Evolutionary conservation across 2,888 invertebrate genomes (phyloP).

Genomic region (Poecilus cupreus): DNA sequence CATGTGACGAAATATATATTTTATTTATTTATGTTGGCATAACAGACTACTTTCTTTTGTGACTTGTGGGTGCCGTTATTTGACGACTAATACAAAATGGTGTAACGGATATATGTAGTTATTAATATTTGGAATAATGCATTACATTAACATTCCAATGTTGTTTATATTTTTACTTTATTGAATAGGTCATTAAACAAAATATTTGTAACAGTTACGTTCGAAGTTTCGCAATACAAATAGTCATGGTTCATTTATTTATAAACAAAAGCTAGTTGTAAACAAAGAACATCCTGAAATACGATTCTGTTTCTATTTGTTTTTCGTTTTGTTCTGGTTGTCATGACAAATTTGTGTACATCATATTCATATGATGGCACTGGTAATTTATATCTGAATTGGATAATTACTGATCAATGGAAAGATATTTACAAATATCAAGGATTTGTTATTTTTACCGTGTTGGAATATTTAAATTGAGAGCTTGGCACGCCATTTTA

Average conservation of each 20-base stretch:
- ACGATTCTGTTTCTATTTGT: background rate
- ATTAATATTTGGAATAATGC: no score
- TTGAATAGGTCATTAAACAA: background rate
- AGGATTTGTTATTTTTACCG: no score
- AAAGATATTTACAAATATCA: background rate
- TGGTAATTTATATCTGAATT: no score
- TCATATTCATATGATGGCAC: background rate
- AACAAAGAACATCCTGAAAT: slow-evolving; percentile 40
- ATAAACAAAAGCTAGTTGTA: background rate
- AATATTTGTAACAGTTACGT: slow-evolving; percentile 10
- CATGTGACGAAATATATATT: no score
- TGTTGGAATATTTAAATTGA: background rate
- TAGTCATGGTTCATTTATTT: slow-evolving; percentile 32
- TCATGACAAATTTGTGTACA: background rate
- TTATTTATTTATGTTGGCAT: no score
- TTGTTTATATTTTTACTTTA: slow-evolving; percentile 1
- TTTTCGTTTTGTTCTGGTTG: background rate
- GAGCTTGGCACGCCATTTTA: slow-evolving; percentile 8
- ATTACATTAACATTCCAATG: background rate
- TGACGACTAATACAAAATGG: no score
- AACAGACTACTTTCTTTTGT: no score
- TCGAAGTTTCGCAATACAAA: slow-evolving; percentile 8
- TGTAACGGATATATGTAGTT: no score
- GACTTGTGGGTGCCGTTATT: no score
- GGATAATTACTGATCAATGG: background rate